phyloP scores from a whole-genome alignment of 2,888 invertebrate genomes.

The Smittia aterrima region DNA sequence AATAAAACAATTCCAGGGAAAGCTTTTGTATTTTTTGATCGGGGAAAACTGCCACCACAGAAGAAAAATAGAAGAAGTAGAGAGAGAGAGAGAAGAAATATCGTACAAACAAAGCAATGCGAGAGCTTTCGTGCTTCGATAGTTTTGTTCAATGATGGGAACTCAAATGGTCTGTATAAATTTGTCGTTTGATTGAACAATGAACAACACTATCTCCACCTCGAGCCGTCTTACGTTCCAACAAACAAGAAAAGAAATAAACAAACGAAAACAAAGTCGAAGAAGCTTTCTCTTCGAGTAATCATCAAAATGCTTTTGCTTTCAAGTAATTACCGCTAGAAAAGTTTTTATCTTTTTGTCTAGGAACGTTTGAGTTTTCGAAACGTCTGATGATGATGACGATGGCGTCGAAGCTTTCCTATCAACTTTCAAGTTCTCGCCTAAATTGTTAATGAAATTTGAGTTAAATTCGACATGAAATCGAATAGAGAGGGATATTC shows the following conservation, averaged over 20 bases:
- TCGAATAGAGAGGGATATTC: background rate
- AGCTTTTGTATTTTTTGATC: background rate
- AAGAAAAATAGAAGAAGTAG: background rate
- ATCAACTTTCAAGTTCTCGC: constrained; percentile 30
- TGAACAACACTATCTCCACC: constrained; percentile 7
- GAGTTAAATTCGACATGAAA: background rate
- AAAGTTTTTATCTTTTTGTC: constrained; percentile 41
- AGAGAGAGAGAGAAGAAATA: background rate
- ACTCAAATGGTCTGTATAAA: background rate
- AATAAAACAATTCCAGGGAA: background rate
- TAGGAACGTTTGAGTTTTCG: constrained; percentile 38
- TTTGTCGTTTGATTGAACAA: background rate
- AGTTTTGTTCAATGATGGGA: background rate
- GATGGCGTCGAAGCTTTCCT: constrained; percentile 40
- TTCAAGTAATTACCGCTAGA: constrained; percentile 33
- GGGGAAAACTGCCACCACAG: background rate
- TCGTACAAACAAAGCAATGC: no score
- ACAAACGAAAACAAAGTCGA: background rate
- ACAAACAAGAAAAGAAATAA: background rate
- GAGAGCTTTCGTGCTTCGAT: background rate
- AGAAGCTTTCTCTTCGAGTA: background rate
- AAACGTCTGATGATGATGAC: constrained; percentile 38
- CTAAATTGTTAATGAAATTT: background rate
- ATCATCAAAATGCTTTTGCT: background rate
- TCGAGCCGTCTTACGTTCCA: background rate